Percentiles rank a stretch among this genome's conserved stretches.
Evolutionary conservation across 1,140 invertebrate genomes (phyloP).

Genomic region (Colletes gigas): DNA sequence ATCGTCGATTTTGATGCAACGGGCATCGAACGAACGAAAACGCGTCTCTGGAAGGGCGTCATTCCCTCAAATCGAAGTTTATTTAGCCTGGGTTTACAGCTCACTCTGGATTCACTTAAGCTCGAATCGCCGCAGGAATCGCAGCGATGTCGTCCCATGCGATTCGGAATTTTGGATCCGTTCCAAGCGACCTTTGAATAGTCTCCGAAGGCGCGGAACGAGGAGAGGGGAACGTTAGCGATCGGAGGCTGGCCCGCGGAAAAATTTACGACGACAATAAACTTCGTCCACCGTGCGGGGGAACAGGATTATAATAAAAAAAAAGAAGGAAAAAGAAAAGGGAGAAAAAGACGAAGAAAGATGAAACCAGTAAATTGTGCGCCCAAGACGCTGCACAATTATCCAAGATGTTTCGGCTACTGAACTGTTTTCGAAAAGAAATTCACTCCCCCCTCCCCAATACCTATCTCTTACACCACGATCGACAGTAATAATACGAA

Average conservation of each 20-base stretch:
- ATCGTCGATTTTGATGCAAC: not conserved
- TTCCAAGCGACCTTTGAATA: conserved; percentile 80
- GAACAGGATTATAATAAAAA: conserved; percentile 29
- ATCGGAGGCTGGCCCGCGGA: conserved; percentile 46
- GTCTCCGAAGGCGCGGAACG: conserved; percentile 65
- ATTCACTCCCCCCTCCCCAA: not conserved
- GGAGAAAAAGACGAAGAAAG: not conserved
- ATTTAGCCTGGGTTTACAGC: conserved; percentile 78
- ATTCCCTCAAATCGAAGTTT: conserved; percentile 67
- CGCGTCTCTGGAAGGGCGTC: conserved; percentile 18
- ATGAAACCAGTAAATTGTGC: conserved; percentile 11
- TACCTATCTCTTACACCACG: too few relatives aligned
- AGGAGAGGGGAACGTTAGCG: conserved; percentile 40
- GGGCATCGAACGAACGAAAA: not conserved
- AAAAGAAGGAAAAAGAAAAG: not conserved
- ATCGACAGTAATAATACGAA: too few relatives aligned
- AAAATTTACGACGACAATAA: conserved; percentile 54
- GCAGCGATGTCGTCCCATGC: conserved; percentile 65
- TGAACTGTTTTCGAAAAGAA: not conserved
- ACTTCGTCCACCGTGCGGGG: conserved; percentile 26
- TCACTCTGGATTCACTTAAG: conserved; percentile 78
- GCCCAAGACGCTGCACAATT: not conserved
- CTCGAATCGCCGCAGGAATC: conserved; percentile 72
- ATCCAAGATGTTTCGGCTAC: conserved; percentile 12
- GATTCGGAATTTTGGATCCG: conserved; percentile 78